Base-by-base conservation (phyloP, 1,140 invertebrate species). In the Lordiphosa clarofinis region DNA sequence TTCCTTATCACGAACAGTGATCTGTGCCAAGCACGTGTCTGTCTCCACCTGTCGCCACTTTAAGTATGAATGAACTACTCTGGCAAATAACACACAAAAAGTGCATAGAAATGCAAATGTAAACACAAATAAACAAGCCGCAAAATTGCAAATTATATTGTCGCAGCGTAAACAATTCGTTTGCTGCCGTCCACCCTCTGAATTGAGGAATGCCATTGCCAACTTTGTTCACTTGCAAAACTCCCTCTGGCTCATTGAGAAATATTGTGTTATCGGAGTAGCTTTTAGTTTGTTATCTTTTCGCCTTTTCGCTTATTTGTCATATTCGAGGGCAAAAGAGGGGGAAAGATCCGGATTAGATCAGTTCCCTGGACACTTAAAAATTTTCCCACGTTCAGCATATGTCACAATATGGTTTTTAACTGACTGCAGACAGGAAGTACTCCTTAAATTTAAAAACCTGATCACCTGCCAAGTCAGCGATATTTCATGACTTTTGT, bases 271-370 rank as follows among this genome's bases (percentile, higher is more conserved):
- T 44, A 44, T 46, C 43, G 24, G 12, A 8, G 28, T 48, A 35
- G 13, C 46, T 11, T 50, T 58, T 60, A 54, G 44, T 31, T 13
- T 40, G 49, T 21, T 46, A 52, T 42, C 13, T 36, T 40, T 50
- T 54, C 76, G 75, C 76, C 56, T 46, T 62, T 61, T 28, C 13
- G 31, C 57, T 63, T 75, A 82, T 79, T 66, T 67, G 57, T 46
- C 49, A 38, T 37, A 40, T 31, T 31, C 5, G 28, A 11, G 19
- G 7, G 42, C 10, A 24, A 31, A 24, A 31, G 6, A 8, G 42
- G 24, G 12, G 8, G 42, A 11, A n/a, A 44, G 24, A 24, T 11
- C n/a, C n/a, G 7, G 11, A 28, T 11, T 12, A 19, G 28, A 31
- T 7, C n/a, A 31, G 24, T 40, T 4, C 6, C n/a, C 21, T 10